Conservation (phyloP, 2,113 vertebrate species). For the Baryphthengus martii region DNA sequence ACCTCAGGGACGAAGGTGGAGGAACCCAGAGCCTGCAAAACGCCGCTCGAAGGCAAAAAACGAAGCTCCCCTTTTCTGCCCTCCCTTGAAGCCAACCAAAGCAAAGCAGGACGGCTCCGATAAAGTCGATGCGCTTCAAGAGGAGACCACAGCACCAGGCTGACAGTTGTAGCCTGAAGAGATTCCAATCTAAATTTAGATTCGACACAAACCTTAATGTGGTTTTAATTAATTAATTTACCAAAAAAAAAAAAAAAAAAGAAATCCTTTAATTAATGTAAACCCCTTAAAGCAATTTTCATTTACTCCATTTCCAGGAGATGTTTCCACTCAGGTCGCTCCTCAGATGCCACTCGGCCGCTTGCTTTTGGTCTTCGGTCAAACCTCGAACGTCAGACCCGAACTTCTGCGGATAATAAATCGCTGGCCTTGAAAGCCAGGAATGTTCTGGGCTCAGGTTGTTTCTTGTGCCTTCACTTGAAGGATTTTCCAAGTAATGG, state of each 20-base stretch:
- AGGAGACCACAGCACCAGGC: neutral
- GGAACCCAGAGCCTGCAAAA: neutral
- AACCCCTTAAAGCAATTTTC: neutral
- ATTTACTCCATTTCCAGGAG: neutral
- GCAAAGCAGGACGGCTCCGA: neutral
- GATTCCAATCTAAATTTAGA: constrained; percentile 27
- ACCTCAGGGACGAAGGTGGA: neutral
- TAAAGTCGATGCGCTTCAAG: constrained; percentile 21
- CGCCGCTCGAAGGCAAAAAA: neutral
- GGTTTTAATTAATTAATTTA: constrained; percentile 6
- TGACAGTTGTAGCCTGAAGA: constrained; percentile 33
- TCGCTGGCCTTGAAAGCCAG: neutral
- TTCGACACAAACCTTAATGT: constrained; percentile 4
- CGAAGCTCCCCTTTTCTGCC: neutral
- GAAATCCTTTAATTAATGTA: constrained; percentile 12
- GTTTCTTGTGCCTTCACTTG: neutral
- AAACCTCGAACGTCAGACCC: neutral
- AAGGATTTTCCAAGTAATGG: neutral
- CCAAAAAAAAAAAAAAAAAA: neutral
- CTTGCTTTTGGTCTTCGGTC: neutral
- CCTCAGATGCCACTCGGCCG: neutral
- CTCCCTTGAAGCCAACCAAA: neutral
- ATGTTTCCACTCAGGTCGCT: neutral
- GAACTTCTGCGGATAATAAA: neutral
- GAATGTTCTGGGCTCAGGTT: neutral